Base-by-base conservation (phyloP, 2,888 invertebrate species). In the Cataglyphis altisquamis region DNA sequence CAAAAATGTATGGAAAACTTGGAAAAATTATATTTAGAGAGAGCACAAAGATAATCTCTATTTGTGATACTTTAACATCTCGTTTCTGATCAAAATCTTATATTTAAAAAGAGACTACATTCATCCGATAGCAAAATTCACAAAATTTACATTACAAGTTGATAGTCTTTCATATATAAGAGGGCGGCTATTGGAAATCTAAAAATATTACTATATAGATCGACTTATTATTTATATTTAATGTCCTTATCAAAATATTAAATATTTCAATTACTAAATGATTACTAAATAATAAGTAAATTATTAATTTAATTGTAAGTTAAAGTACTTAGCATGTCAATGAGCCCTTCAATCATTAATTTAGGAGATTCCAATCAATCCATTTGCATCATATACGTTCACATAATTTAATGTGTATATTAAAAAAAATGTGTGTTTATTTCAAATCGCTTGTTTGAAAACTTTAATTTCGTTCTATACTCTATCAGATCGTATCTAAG, bases 401-500 rank as follows among this genome's bases (percentile, higher is more conserved):
- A 55, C 52, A 80, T 36, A 83, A 68, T 83, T 87, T 88, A 84
- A 74, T 85, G 62, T 75, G 82, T 84, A 62, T 70, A 66, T 87
- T 87, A 88, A 80, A 90, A 90, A 80, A 83, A 75, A 81, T 73
- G 80, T 39, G 55, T 41, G 55, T 15, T 68, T 60, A 41, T 32
- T 45, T 68, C 18, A 32, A 57, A 8, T n/a, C 45, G 45, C 45
- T 81, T 39, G 83, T 78, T 21, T 78, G 3, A 41, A 3, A 12
- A 41, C 55, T 68, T 74, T 75, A 80, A 36, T 68, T 84, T 62
- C 66, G 41, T 86, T 78, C 83, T 90, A 86, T 66, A 45, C 64
- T 81, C 62, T 81, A 86, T 36, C 85, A 84, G 75, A 82, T 86
- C 83, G 73, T 89, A 82, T 68, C 74, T 82, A 86, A 87, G 84